A percentile compares a stretch with the other conserved stretches of the same genome.
phyloP scores from a whole-genome alignment of 2,113 vertebrate genomes.

The Platycercus adscitus region DNA sequence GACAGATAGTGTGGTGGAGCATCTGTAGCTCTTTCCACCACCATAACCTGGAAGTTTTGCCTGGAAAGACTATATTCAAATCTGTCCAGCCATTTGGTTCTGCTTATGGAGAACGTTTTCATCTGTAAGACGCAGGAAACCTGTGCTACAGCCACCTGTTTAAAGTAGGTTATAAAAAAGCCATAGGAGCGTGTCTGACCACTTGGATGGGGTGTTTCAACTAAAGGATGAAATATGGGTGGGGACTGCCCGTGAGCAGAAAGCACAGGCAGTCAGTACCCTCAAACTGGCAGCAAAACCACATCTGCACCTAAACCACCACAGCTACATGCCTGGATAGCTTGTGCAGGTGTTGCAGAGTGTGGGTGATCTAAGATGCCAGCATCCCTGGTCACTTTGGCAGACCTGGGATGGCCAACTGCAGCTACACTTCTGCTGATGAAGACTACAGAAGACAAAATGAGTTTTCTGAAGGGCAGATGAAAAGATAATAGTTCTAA shows the following conservation, averaged over 20 bases:
- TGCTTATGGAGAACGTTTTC: background rate
- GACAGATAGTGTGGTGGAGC: background rate
- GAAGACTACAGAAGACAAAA: background rate
- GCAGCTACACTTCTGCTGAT: background rate
- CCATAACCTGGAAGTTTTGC: background rate
- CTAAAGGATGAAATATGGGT: background rate
- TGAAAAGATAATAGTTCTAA: background rate
- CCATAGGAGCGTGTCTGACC: background rate
- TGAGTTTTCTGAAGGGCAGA: background rate
- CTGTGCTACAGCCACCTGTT: background rate
- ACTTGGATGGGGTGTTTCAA: background rate
- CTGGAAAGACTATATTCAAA: background rate
- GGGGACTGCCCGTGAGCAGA: background rate
- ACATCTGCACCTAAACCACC: background rate
- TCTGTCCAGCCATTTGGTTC: background rate
- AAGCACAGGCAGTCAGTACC: background rate
- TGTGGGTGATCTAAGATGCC: background rate
- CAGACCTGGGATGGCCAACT: accelerated
- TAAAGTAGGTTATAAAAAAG: background rate
- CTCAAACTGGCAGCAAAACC: background rate
- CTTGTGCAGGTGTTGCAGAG: background rate
- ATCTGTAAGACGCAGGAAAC: background rate
- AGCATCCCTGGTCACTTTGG: background rate
- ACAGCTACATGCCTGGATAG: background rate
- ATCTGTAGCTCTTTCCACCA: background rate